Conservation (phyloP, 2,797 vertebrate genomes). For the Notoglanidium macrostoma region DNA sequence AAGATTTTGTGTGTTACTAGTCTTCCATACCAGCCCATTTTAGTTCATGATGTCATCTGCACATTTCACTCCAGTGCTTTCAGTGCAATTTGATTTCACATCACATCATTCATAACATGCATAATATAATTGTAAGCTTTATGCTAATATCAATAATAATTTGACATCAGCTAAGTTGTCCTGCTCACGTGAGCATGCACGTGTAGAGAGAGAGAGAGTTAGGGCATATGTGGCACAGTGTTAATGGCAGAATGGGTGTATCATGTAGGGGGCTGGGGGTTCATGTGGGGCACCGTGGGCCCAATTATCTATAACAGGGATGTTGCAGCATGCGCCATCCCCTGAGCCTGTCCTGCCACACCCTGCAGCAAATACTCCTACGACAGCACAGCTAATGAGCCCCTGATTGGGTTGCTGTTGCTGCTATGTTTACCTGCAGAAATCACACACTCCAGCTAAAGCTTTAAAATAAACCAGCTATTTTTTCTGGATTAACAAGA, state of each 20-base stretch:
- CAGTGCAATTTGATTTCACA: neutral
- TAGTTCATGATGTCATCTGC: neutral
- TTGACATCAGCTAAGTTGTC: neutral
- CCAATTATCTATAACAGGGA: slow-evolving; percentile 56
- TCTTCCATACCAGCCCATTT: neutral
- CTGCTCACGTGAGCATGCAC: neutral
- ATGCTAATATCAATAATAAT: neutral
- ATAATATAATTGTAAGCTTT: slow-evolving; percentile 1
- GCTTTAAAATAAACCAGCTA: slow-evolving; percentile 2
- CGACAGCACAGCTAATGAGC: slow-evolving; percentile 78
- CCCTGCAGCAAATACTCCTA: slow-evolving; percentile 75
- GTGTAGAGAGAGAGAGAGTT: neutral
- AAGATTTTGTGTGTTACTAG: neutral
- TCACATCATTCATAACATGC: neutral
- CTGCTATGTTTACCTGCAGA: slow-evolving; percentile 46
- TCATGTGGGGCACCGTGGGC: slow-evolving; percentile 47
- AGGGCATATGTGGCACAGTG: slow-evolving; percentile 22
- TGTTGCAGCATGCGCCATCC: slow-evolving; percentile 38
- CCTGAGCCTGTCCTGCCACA: slow-evolving; percentile 51
- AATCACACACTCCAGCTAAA: slow-evolving; percentile 57
- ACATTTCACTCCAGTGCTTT: neutral
- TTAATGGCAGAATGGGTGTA: slow-evolving; percentile 29
- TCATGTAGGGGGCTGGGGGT: slow-evolving; percentile 37
- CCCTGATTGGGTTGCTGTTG: slow-evolving; percentile 69
- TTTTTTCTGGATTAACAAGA: slow-evolving; percentile 28